Conservation (phyloP, 92 coral and sea anemone genomes). For the Porites rus region DNA sequence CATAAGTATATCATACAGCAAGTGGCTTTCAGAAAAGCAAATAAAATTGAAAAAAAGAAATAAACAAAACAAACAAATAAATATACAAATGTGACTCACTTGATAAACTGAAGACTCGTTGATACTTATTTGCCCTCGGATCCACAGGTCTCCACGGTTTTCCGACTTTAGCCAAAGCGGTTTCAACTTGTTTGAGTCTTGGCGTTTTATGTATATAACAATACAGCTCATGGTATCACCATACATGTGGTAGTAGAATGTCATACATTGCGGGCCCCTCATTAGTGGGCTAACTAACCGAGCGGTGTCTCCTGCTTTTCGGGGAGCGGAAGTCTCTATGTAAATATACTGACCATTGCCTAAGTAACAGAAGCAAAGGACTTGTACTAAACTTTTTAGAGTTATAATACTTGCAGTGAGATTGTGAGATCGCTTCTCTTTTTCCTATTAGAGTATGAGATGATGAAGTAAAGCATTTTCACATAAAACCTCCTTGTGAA, state of each 20-base stretch:
- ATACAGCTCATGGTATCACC: constrained; percentile 58
- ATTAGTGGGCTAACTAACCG: constrained; percentile 55
- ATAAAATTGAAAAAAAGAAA: too few species aligned
- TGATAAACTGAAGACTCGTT: constrained; percentile 45
- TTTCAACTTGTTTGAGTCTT: not conserved
- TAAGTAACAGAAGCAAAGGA: not conserved
- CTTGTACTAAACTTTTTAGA: too few species aligned
- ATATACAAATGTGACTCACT: constrained; percentile 1
- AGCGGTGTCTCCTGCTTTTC: constrained; percentile 38
- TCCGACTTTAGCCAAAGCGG: constrained; percentile 61
- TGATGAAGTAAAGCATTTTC: too few species aligned
- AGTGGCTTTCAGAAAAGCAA: too few species aligned
- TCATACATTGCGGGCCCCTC: constrained; percentile 68
- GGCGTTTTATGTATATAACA: constrained; percentile 25
- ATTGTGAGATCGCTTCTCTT: too few species aligned
- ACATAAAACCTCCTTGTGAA: too few species aligned
- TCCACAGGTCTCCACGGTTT: constrained; percentile 50
- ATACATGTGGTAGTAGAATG: constrained; percentile 68
- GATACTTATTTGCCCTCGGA: constrained; percentile 40
- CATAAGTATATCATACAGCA: too few species aligned
- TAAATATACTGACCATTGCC: constrained; percentile 52
- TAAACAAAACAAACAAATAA: not conserved
- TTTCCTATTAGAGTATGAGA: too few species aligned
- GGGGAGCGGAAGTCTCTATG: constrained; percentile 58
- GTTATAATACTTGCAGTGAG: too few species aligned